Base-by-base conservation (phyloP, 2,888 invertebrate genomes). In the Drosophila paracracens region DNA sequence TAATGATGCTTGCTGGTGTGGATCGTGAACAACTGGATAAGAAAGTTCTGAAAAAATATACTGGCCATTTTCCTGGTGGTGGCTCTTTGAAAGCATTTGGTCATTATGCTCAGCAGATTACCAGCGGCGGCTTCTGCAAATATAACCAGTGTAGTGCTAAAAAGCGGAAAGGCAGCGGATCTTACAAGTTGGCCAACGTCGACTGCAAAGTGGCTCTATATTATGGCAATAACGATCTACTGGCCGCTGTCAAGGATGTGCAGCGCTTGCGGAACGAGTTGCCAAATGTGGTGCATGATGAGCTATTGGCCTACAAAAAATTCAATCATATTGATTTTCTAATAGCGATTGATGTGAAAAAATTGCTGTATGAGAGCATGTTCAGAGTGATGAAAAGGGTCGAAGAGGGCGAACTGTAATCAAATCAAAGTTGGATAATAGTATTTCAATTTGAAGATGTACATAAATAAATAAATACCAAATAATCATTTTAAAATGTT, bases 11-110 rank as follows among this genome's bases (percentile, higher is more conserved):
- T 0, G 87, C 91, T 67, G 95, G 94, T 4, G 92, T 89, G 43
- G 91, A 94, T 80, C 61, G 80, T 0, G 82, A 92, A 25, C 92
- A 94, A 60, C 67, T 93, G 0, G 94, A 94, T 82, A 85, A 50
- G 61, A 94, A 94, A 0, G 91, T 95, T 71, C 68, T 95, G 40
- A 95, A 95, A 0, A 93, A 95, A 0, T 94, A 96, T 52, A 81
- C 95, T 2, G 94, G 94, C 0, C 95, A 96, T 75, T 89, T 93
- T 35, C 95, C 96, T 0, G 94, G 95, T 2, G 95, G 95, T 1
- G 91, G 94, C 0, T 94, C 94, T 2, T 82, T 93, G 0, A 94
- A 93, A 75, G 94, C 95, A 71, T 36, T 95, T 0, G 73, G 92
- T 2, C 95, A 95, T 85, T 95, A 93, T 83, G 91, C 91, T 1